phyloP scores from a whole-genome alignment of 1,140 invertebrate genomes.

The Brachionus rotundiformis region DNA sequence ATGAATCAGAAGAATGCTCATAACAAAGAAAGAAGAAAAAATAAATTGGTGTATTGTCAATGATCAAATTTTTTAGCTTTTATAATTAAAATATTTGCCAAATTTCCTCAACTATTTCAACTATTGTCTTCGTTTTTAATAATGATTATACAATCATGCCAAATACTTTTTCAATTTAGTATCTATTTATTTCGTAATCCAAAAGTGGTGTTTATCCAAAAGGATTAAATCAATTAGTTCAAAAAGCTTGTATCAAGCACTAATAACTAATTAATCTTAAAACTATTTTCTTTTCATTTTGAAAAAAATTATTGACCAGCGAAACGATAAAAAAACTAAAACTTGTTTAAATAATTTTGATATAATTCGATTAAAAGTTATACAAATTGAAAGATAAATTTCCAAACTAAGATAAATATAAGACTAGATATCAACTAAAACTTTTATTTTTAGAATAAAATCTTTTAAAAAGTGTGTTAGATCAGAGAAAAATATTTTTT shows the following conservation, averaged over 20 bases:
- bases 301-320: too few species aligned
- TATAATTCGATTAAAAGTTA: too few species aligned
- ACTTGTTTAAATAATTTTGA: too few species aligned
- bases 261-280: too few species aligned
- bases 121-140: background rate
- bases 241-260: background rate
- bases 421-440: too few species aligned
- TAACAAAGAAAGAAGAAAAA: background rate
- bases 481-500: too few species aligned
- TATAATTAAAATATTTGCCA: slow-evolving; percentile 30
- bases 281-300: too few species aligned
- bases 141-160: background rate
- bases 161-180: background rate
- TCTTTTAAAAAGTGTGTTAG: too few species aligned
- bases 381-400: too few species aligned
- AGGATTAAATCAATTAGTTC: slow-evolving; percentile 1
- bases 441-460: too few species aligned
- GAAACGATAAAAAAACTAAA: too few species aligned
- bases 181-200: background rate
- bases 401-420: too few species aligned
- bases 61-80: background rate
- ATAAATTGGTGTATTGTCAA: background rate
- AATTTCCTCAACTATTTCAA: slow-evolving; percentile 12
- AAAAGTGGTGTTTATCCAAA: background rate
- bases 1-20: background rate